phyloP scores from a whole-genome alignment of 2,888 invertebrate species.

The Tetragonula carbonaria region DNA sequence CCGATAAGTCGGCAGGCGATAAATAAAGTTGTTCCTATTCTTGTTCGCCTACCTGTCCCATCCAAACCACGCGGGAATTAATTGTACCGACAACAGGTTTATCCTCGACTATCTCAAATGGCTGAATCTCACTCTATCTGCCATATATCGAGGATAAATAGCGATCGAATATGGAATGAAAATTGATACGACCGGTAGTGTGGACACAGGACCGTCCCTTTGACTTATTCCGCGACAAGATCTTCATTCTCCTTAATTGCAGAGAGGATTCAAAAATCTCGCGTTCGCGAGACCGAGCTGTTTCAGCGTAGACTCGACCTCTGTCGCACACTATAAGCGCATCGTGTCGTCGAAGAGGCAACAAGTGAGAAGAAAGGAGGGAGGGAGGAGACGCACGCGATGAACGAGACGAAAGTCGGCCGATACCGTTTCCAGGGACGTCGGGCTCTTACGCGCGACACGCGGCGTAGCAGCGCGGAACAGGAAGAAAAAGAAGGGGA shows the following conservation, averaged over 20 bases:
- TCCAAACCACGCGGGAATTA: background rate
- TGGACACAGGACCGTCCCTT: too few relatives aligned
- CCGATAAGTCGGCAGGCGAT: slow-evolving; percentile 16
- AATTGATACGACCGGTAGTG: background rate
- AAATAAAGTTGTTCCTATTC: slow-evolving; percentile 27
- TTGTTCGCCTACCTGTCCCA: background rate
- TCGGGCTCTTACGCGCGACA: slow-evolving; percentile 54
- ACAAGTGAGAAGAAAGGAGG: background rate
- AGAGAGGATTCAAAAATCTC: background rate
- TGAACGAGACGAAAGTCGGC: slow-evolving; percentile 16
- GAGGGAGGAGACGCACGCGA: background rate
- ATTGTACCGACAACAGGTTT: background rate
- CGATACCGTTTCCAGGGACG: slow-evolving; percentile 54
- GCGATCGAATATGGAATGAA: background rate
- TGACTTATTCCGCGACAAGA: background rate
- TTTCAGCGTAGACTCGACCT: background rate
- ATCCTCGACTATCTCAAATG: background rate
- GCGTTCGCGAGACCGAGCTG: background rate
- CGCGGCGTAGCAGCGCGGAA: slow-evolving; percentile 5
- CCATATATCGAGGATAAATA: background rate
- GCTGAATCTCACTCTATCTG: too few relatives aligned
- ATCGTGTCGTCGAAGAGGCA: slow-evolving; percentile 13
- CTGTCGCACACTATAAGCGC: slow-evolving; percentile 48
- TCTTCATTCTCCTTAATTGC: slow-evolving; percentile 34
- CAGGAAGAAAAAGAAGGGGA: slow-evolving; percentile 6